These are phyloP conservation scores for Tachyglossus aculeatus DNA, from an alignment of 2,797 vertebrate genomes.

Conservation along the genomic window DNA sequence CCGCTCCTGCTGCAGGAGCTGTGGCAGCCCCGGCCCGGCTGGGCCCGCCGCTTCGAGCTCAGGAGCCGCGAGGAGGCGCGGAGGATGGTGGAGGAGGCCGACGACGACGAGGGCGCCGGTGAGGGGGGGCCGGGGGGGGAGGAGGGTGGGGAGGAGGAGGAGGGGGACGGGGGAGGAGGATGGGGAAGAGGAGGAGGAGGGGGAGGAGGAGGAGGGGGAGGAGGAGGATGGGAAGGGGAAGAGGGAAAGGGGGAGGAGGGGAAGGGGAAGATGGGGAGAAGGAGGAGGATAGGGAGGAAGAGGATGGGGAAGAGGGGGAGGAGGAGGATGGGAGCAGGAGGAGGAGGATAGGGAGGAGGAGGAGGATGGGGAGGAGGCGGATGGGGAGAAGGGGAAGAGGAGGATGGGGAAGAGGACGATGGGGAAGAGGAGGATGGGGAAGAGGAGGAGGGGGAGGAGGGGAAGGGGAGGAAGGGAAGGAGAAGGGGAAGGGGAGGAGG, in stretches of 20 bases:
- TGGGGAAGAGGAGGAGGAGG: not conserved
- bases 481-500: not conserved
- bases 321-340: not conserved
- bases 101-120: slow-evolving; percentile 81
- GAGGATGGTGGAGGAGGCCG: slow-evolving; percentile 76
- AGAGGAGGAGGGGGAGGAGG: not conserved
- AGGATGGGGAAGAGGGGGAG: not conserved
- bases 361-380: fast-evolving
- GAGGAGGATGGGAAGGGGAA: fast-evolving
- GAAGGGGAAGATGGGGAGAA: not conserved
- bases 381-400: not conserved
- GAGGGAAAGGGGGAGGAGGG: not conserved
- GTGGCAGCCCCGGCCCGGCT: slow-evolving; percentile 84
- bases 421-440: slow-evolving; percentile 71
- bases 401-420: not conserved
- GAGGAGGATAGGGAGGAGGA: not conserved
- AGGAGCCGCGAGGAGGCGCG: slow-evolving; percentile 81
- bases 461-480: not conserved
- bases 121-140: not conserved
- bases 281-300: not conserved
- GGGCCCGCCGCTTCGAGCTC: slow-evolving; percentile 90
- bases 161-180: not conserved
- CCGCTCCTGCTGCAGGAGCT: slow-evolving; percentile 91
- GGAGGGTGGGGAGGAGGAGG: not conserved
- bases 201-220: not conserved